A percentile compares a stretch with the other conserved stretches of the same genome.
Conservation (phyloP, 2,113 vertebrate genomes). For the Paradoxurus hermaphroditus region DNA sequence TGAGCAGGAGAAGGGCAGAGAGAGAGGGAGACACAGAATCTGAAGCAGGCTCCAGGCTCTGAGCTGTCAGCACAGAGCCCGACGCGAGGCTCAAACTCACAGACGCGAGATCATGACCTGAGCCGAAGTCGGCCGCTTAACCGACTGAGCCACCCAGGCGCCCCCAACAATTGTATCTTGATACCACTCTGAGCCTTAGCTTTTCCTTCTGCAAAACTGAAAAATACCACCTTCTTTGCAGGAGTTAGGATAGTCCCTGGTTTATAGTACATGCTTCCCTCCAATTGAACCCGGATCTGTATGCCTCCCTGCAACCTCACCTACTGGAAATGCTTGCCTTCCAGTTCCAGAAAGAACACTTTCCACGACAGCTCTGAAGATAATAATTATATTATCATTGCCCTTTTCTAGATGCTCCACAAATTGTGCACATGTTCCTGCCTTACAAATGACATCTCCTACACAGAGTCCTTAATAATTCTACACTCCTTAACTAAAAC, state of each 20-base stretch:
- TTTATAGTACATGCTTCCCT: not conserved
- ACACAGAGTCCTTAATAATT: not conserved
- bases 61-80: too few species aligned
- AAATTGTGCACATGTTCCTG: not conserved
- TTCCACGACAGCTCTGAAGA: not conserved
- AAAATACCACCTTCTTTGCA: not conserved
- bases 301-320: not conserved
- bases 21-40: too few species aligned
- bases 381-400: not conserved
- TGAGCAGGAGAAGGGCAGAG: too few species aligned
- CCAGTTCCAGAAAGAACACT: not conserved
- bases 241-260: not conserved
- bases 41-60: too few species aligned
- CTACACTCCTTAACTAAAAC: not conserved
- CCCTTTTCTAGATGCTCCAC: not conserved
- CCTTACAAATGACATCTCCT: not conserved
- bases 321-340: not conserved
- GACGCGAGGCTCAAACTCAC: too few species aligned
- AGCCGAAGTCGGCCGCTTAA: too few species aligned
- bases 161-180: not conserved
- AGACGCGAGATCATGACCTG: too few species aligned
- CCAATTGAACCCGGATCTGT: not conserved
- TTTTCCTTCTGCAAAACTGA: not conserved
- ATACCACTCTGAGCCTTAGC: not conserved
- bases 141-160: too few species aligned